Conservation (phyloP, 2,113 vertebrate genomes). For the Climacteris rufus region DNA sequence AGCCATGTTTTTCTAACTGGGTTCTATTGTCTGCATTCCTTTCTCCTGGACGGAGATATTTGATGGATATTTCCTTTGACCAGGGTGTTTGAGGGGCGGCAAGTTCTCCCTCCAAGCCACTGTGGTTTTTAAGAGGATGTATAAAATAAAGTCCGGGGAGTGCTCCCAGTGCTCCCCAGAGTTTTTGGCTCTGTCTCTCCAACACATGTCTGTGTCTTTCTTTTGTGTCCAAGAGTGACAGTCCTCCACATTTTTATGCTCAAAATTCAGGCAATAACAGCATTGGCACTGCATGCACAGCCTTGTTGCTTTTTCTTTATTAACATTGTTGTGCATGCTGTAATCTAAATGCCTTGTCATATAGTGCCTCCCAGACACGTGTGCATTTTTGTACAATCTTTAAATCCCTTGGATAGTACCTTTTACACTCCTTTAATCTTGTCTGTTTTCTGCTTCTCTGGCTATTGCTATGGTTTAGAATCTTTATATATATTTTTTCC, state of each 20-base stretch:
- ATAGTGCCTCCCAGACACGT: neutral
- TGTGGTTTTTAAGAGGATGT: too few species aligned
- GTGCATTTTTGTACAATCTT: neutral
- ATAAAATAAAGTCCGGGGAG: too few species aligned
- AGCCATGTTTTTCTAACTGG: too few species aligned
- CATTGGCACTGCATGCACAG: neutral
- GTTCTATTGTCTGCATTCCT: too few species aligned
- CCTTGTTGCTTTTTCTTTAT: neutral
- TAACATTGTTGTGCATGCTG: neutral
- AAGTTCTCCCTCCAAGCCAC: too few species aligned
- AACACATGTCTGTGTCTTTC: too few species aligned
- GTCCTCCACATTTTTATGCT: neutral
- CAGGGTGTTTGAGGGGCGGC: too few species aligned
- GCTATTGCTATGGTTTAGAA: neutral
- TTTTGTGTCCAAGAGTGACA: too few species aligned
- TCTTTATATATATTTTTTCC: neutral
- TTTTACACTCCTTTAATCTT: neutral
- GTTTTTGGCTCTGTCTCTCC: too few species aligned
- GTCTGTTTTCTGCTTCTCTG: neutral
- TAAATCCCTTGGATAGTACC: neutral
- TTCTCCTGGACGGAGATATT: too few species aligned
- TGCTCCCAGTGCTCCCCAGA: too few species aligned
- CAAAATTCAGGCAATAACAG: neutral
- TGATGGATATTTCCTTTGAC: too few species aligned
- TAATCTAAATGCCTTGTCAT: neutral